A percentile compares a stretch with the other conserved stretches of the same genome.
Evolutionary conservation across 2,888 invertebrate species (phyloP).

Genomic region (Dynastes maya): DNA sequence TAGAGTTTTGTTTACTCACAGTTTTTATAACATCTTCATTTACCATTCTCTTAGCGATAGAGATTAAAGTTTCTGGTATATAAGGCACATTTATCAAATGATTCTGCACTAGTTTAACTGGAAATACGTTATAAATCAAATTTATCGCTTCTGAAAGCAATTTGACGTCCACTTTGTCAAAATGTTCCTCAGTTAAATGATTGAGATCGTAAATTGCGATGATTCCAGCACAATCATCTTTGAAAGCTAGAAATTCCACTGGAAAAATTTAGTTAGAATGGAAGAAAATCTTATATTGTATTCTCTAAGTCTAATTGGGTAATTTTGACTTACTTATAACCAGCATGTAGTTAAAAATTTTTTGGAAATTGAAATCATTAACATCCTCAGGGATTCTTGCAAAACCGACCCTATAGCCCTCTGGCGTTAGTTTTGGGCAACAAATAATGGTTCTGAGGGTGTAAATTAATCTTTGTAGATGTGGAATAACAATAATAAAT

Average conservation of each 20-base stretch:
- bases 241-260: no score
- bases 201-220: constrained; percentile 12
- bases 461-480: no score
- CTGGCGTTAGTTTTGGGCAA: constrained; percentile 33
- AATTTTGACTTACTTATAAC: not conserved
- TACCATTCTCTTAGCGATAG: not conserved
- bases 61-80: not conserved
- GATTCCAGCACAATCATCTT: not conserved
- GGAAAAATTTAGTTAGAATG: no score
- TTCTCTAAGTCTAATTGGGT: not conserved
- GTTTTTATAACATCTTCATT: not conserved
- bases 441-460: no score
- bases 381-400: not conserved
- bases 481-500: no score
- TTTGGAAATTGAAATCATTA: constrained; percentile 9
- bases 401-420: constrained; percentile 10
- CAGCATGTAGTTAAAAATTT: not conserved
- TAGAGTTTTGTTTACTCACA: not conserved
- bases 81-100: constrained; percentile 13
- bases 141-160: not conserved
- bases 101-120: not conserved
- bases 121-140: constrained; percentile 12
- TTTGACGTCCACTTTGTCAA: constrained; percentile 7
- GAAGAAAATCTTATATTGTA: no score
- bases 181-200: not conserved